Conservation (phyloP, 1,140 invertebrate species). For the Pinna nobilis region DNA sequence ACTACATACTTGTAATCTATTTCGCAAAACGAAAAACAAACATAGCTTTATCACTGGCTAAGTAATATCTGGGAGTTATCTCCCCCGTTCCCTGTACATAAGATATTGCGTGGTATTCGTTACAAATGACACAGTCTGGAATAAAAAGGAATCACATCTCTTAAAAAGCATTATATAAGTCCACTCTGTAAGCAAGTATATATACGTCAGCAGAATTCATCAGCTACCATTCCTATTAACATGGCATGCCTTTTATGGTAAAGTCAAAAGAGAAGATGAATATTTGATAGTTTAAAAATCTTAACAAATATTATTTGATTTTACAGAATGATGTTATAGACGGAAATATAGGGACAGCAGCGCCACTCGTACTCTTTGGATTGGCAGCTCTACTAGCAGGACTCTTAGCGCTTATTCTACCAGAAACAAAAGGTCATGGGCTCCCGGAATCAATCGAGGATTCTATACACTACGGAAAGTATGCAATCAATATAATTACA, state of each 20-base stretch:
- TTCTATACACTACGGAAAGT: conserved; percentile 62
- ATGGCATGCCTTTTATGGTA: background rate
- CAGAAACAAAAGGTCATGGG: conserved; percentile 78
- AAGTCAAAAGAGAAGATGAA: too few species aligned
- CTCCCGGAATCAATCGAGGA: conserved; percentile 79
- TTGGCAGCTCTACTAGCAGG: conserved; percentile 76
- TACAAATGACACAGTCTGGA: too few species aligned
- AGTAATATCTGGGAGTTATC: too few species aligned
- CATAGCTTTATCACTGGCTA: too few species aligned
- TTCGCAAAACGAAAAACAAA: too few species aligned
- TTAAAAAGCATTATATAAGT: too few species aligned
- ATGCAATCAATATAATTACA: too few species aligned
- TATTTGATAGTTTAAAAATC: too few species aligned
- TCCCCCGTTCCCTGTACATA: too few species aligned
- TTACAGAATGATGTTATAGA: conserved; percentile 41
- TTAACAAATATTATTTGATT: background rate
- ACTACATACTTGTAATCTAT: too few species aligned
- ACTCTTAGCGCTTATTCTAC: conserved; percentile 74
- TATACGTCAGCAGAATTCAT: background rate
- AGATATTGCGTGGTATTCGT: too few species aligned
- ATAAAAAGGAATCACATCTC: too few species aligned
- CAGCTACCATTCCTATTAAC: background rate
- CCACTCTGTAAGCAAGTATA: background rate
- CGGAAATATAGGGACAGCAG: conserved; percentile 58
- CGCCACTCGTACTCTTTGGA: conserved; percentile 79